Evolutionary conservation across 2,113 vertebrate species (phyloP), one percentile per base, ranked within the genome.

Genomic region (Rhabdornis inornatus): DNA sequence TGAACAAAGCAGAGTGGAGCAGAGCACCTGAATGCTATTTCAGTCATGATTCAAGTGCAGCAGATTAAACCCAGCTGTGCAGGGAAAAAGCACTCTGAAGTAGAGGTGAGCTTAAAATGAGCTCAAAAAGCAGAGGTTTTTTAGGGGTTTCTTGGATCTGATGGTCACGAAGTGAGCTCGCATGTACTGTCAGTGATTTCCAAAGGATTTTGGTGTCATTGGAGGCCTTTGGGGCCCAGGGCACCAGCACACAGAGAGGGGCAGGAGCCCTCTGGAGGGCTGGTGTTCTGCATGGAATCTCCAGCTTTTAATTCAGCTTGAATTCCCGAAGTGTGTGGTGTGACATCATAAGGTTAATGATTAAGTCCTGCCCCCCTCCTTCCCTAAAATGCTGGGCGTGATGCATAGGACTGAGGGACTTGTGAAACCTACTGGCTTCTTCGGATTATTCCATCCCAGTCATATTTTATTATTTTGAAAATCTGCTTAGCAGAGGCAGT

Each of bases 21-120:
- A 78, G 76, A 91, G 83, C 37, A 53, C 76, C 55, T 15, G 17
- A 28, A 25, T 50, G 57, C 76, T 86, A 37, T 90, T 96, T 89
- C 63, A 69, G 83, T 89, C 4, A 0, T 83, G 35, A 45, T 81
- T 90, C 45, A 57, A 69, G 50, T 53, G 59, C 63, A 45, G 22
- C 57, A 40, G 60, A 40, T 91, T 61, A 93, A 72, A 93, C 56
- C 1, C 49, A 35, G 3, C 21, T 11, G 14, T 11, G 9, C 0
- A 0, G 22, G 15, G 13, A 39, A 33, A 33, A 31, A 68, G 33
- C 1, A 6, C 63, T 90, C 63, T 72, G 79, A 90, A 83, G 56
- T 9, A 40, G 55, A 92, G 74, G 33, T 27, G 77, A 81, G 84
- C 77, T 69, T 19, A 40, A 86, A 94, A 63, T 3, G 45, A 70